phyloP scores from a whole-genome alignment of 2,888 invertebrate species.

The Formica aserva region DNA sequence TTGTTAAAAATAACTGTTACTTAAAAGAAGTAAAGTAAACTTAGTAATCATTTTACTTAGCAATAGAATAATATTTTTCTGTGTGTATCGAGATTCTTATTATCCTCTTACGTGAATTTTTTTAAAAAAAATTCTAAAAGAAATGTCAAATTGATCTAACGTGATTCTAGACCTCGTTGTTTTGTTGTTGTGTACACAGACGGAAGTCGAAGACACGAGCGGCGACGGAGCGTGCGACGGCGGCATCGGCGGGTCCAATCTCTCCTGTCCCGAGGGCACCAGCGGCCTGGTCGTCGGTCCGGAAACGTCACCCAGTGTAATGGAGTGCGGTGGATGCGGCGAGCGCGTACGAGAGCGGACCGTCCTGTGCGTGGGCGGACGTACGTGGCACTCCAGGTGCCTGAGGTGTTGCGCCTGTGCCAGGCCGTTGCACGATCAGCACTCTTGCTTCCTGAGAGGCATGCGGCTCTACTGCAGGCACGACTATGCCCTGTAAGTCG shows the following conservation, averaged over 20 bases:
- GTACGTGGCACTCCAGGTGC: constrained; percentile 97
- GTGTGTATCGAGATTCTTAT: no score
- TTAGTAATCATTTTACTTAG: no score
- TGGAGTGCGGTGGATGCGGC: constrained; percentile 85
- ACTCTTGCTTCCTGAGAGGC: constrained; percentile 96
- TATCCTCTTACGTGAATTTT: not conserved
- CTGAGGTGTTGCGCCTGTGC: constrained; percentile 97
- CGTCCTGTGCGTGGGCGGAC: constrained; percentile 91
- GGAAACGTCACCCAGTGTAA: constrained; percentile 93
- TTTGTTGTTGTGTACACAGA: constrained; percentile 71
- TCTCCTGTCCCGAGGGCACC: constrained; percentile 69
- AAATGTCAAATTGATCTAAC: not conserved
- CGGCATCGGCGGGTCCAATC: constrained; percentile 73
- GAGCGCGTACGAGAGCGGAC: constrained; percentile 83
- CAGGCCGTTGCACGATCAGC: constrained; percentile 95
- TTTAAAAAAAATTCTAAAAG: not conserved
- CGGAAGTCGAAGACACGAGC: constrained; percentile 82
- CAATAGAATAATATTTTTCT: no score
- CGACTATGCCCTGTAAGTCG: constrained; percentile 96
- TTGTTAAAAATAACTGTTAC: no score
- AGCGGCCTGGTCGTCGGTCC: constrained; percentile 78
- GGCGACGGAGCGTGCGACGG: constrained; percentile 80
- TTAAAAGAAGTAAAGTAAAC: no score
- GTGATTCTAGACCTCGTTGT: constrained; percentile 7
- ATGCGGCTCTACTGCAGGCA: constrained; percentile 97